Evolutionary conservation across 2,888 invertebrate genomes (phyloP).

Genomic region (Amphipoea lucens): DNA sequence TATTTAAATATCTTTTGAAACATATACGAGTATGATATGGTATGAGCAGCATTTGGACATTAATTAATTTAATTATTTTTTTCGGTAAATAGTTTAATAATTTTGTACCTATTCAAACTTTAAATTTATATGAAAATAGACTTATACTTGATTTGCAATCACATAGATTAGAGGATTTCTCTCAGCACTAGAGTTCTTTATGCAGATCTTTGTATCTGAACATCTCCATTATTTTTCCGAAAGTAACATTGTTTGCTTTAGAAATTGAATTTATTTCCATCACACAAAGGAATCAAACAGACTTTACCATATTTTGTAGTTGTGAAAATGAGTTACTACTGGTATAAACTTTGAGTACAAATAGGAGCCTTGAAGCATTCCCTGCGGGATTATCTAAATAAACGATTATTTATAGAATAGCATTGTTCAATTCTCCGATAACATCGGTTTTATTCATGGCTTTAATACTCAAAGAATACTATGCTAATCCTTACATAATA

Average conservation of each 20-base stretch:
- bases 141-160: neutral
- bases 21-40: neutral
- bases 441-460: conserved; percentile 21
- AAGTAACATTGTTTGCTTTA: conserved; percentile 13
- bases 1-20: neutral
- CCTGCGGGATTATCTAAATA: conserved; percentile 32
- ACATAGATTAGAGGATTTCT: neutral
- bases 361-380: conserved; percentile 24
- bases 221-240: neutral
- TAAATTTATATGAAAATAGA: neutral
- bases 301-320: conserved; percentile 20
- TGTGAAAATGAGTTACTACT: conserved; percentile 29
- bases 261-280: conserved; percentile 27
- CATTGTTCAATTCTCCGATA: conserved; percentile 3
- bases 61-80: neutral
- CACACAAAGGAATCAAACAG: conserved; percentile 28
- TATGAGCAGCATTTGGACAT: neutral
- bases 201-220: neutral
- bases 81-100: neutral
- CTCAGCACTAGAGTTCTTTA: neutral
- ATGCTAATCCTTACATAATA: neutral
- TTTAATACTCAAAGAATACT: neutral
- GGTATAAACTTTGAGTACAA: conserved; percentile 35
- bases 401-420: conserved; percentile 27
- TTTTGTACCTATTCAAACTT: neutral